Evolutionary conservation across 23 tunicate genomes (phyloP).

Genomic region (Diplosoma virens): DNA sequence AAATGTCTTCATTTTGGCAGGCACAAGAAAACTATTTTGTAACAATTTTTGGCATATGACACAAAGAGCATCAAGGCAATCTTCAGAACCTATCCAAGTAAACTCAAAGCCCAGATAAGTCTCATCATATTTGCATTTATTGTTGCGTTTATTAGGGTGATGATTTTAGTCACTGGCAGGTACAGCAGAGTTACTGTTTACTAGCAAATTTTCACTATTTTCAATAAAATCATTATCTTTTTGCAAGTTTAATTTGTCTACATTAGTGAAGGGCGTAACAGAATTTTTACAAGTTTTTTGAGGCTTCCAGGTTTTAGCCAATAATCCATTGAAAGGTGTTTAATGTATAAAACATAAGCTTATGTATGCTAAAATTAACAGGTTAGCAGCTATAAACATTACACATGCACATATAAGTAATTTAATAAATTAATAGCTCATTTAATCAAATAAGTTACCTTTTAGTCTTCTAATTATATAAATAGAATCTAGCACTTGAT

Average conservation of each 20-base stretch:
- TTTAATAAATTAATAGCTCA: background rate
- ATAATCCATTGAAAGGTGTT: background rate
- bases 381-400: background rate
- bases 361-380: background rate
- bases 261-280: background rate
- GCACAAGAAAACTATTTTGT: conserved; percentile 32
- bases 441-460: background rate
- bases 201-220: background rate
- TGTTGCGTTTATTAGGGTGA: background rate
- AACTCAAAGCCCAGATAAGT: conserved; percentile 24
- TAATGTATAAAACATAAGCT: background rate
- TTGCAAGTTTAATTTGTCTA: background rate
- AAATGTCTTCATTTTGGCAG: conserved; percentile 37
- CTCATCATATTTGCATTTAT: conserved; percentile 40
- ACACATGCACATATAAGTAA: background rate
- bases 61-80: conserved; percentile 20
- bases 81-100: conserved; percentile 40
- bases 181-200: background rate
- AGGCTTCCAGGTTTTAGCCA: background rate
- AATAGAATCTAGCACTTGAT: too few species aligned
- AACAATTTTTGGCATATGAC: conserved; percentile 22
- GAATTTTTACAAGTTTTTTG: background rate
- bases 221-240: too few species aligned
- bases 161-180: background rate
- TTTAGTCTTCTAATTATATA: background rate